A percentile compares a stretch with the other conserved stretches of the same genome.
Evolutionary conservation across 2,113 vertebrate genomes (phyloP).

Genomic region (Terrapene triunguis): DNA sequence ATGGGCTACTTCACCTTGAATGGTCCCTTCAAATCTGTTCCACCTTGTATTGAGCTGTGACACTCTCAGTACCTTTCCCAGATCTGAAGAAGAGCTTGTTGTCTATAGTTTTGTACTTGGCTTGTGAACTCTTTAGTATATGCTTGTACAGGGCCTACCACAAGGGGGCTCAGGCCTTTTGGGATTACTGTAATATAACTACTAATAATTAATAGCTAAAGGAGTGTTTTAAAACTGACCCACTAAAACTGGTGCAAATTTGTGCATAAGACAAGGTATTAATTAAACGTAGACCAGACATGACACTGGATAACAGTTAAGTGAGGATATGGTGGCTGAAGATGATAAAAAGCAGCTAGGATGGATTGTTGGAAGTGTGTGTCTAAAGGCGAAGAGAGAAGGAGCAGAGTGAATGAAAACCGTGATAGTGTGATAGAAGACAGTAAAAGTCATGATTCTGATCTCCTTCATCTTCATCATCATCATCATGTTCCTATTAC

Average conservation of each 20-base stretch:
- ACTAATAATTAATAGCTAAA: background rate
- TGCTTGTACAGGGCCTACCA: background rate
- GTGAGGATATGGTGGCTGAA: background rate
- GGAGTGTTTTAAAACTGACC: background rate
- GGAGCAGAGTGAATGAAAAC: background rate
- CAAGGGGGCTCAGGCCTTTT: background rate
- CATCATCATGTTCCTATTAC: no score
- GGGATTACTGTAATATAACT: background rate
- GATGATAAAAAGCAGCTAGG: background rate
- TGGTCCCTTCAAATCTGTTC: no score
- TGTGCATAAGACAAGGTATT: background rate
- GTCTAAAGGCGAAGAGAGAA: background rate
- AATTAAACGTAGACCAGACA: background rate
- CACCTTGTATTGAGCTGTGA: no score
- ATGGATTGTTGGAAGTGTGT: background rate
- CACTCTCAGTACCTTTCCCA: no score
- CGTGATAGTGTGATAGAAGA: background rate
- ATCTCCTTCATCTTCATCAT: no score
- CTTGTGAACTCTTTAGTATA: background rate
- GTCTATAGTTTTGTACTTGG: no score
- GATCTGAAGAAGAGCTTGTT: background rate
- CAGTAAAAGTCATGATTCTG: background rate
- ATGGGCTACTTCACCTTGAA: no score
- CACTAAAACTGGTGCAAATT: background rate
- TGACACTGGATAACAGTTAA: background rate